Evolutionary conservation across 2,113 vertebrate species (phyloP), one percentile per base, ranked within the genome.

Genomic region (Misgurnus anguillicaudatus): DNA sequence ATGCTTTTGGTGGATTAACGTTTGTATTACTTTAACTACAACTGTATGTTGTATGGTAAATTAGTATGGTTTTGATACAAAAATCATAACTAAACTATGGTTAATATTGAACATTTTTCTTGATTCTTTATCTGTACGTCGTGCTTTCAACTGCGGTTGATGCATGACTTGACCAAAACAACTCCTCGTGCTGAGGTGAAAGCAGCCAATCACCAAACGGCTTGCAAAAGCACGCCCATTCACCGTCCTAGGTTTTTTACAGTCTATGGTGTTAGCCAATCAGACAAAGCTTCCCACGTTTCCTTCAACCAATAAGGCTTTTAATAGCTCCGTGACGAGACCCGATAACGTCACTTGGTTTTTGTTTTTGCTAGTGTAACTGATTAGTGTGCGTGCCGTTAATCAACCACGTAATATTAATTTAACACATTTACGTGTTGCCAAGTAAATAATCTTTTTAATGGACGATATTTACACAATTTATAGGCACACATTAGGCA

Each of bases 151-250:
- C 48, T 51, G 48, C 48, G 14, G 48, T 51, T 16, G 14, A 70
- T 13, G 14, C 11, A 16, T 31, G 42, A 45, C 7, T 7, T 11
- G 17, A 72, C 36, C 53, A 58, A 41, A 72, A 72, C 69, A 72
- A 72, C 1, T 4, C 70, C 70, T 72, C 70, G 53, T 58, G 70
- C 53, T 58, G n/a, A 72, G 70, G 36, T 9, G 70, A 72, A 72
- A 21, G 3, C 38, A 41, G 10, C 70, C 70, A 72, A 72, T 72
- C 36, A 58, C 53, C 38, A 42, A 31, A 6, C 17, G 69, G 16
- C 7, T 57, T 19, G 10, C 4, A 13, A 24, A 58, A 13, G 16
- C 70, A 21, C 70, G 38, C 70, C 36, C 6, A 58, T 13, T 58
- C 1, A 14, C 7, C 21, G 21, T 36, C 21, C 47, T 9, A 21